phyloP scores from a whole-genome alignment of 2,888 invertebrate genomes.

The Ennomos fuscantarius region DNA sequence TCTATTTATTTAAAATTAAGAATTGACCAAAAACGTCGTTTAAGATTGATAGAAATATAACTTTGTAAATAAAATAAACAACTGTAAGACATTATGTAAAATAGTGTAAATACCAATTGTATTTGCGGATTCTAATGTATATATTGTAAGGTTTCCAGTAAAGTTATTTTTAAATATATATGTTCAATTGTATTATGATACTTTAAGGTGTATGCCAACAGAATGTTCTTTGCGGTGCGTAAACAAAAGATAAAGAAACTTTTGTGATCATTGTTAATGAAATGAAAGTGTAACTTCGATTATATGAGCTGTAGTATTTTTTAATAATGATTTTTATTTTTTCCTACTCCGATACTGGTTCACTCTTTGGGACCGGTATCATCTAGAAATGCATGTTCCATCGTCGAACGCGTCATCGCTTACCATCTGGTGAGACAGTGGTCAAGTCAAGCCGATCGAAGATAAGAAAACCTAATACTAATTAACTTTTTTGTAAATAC shows the following conservation, averaged over 20 bases:
- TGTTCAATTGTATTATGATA: constrained; percentile 65
- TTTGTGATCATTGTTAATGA: constrained; percentile 84
- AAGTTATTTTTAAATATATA: constrained; percentile 72
- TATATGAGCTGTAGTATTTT: constrained; percentile 85
- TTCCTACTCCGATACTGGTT: too few species aligned
- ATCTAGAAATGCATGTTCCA: too few species aligned
- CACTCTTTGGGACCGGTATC: too few species aligned
- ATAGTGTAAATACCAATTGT: constrained; percentile 75
- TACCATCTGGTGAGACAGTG: too few species aligned
- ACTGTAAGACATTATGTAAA: constrained; percentile 66
- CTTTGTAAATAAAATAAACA: constrained; percentile 66
- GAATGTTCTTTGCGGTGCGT: constrained; percentile 80
- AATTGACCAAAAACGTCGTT: constrained; percentile 81
- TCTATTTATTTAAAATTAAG: constrained; percentile 72
- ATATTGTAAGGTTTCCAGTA: constrained; percentile 70
- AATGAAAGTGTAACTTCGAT: constrained; percentile 83
- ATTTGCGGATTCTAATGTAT: constrained; percentile 81
- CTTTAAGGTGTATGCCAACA: constrained; percentile 74
- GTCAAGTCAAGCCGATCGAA: too few species aligned
- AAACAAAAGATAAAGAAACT: constrained; percentile 70
- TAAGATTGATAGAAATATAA: constrained; percentile 68
- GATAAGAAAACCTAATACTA: too few species aligned
- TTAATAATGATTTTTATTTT: constrained; percentile 60
- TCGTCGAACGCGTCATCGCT: too few species aligned
- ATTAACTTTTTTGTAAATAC: too few species aligned